Evolutionary conservation across 2,113 vertebrate genomes (phyloP).

Genomic region (Thamnophis sirtalis): DNA sequence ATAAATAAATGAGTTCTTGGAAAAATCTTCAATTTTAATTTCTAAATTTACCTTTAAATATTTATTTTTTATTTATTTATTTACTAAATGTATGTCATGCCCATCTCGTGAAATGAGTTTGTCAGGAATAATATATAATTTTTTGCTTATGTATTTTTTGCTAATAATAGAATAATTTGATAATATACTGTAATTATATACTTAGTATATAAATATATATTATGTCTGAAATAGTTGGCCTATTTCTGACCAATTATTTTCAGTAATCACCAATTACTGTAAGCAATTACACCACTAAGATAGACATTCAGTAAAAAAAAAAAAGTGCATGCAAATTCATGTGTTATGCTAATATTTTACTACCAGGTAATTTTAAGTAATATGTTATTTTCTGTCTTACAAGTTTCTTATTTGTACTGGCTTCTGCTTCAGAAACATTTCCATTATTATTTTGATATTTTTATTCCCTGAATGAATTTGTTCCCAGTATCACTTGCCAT

Average conservation of each 20-base stretch:
- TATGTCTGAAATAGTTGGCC: background rate
- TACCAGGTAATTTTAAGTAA: background rate
- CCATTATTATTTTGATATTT: slow-evolving; percentile 4
- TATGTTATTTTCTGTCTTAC: background rate
- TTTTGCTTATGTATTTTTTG: background rate
- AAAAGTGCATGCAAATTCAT: background rate
- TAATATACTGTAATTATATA: too few species aligned
- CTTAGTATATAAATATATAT: background rate
- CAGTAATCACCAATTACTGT: background rate
- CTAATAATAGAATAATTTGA: background rate
- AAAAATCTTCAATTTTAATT: background rate
- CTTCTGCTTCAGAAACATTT: background rate
- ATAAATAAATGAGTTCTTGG: background rate
- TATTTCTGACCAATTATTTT: background rate
- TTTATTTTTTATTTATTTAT: too few species aligned
- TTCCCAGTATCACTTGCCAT: slow-evolving; percentile 7
- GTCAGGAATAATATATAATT: background rate
- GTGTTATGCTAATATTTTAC: background rate
- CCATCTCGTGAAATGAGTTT: too few species aligned
- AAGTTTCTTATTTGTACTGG: background rate
- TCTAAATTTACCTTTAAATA: background rate
- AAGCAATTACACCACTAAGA: background rate
- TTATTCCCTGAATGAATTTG: background rate
- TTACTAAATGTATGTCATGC: too few species aligned
- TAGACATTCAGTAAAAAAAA: background rate